These are phyloP conservation scores for Drosophila pallidifrons DNA, from an alignment of 1,140 invertebrate genomes.

Conservation along the genomic window DNA sequence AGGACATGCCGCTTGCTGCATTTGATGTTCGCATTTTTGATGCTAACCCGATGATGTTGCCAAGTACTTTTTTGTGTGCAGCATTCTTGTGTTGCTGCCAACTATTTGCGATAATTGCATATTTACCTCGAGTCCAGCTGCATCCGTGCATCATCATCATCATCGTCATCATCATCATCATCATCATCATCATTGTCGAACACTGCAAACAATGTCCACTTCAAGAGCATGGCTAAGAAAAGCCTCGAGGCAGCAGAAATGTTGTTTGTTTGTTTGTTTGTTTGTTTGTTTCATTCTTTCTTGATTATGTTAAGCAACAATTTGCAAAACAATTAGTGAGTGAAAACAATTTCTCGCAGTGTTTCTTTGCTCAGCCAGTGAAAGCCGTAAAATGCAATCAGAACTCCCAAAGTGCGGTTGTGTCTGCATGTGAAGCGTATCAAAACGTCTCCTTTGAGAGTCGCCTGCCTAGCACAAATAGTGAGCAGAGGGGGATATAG, in stretches of 20 bases:
- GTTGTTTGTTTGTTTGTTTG: too few species aligned
- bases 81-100: slow-evolving; percentile 1
- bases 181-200: slow-evolving; percentile 4
- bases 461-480: not conserved
- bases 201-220: slow-evolving; percentile 36
- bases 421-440: slow-evolving; percentile 7
- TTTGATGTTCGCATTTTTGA: slow-evolving; percentile 35
- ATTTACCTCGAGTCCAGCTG: slow-evolving; percentile 1
- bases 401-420: slow-evolving; percentile 5
- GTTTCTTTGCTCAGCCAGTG: slow-evolving; percentile 10
- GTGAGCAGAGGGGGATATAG: too few species aligned
- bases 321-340: not conserved
- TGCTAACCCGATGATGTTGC: not conserved
- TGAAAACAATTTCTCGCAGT: slow-evolving; percentile 23
- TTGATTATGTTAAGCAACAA: slow-evolving; percentile 9
- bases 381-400: slow-evolving; percentile 62
- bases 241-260: too few species aligned
- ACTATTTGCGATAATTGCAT: slow-evolving; percentile 40
- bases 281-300: not conserved
- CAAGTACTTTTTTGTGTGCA: slow-evolving; percentile 8
- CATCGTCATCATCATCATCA: not conserved
- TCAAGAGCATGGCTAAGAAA: not conserved
- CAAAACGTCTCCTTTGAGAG: slow-evolving; percentile 40
- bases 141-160: not conserved
- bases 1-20: slow-evolving; percentile 11